phyloP scores from a whole-genome alignment of 1,140 invertebrate genomes.

The Rhagoletis zephyria region DNA sequence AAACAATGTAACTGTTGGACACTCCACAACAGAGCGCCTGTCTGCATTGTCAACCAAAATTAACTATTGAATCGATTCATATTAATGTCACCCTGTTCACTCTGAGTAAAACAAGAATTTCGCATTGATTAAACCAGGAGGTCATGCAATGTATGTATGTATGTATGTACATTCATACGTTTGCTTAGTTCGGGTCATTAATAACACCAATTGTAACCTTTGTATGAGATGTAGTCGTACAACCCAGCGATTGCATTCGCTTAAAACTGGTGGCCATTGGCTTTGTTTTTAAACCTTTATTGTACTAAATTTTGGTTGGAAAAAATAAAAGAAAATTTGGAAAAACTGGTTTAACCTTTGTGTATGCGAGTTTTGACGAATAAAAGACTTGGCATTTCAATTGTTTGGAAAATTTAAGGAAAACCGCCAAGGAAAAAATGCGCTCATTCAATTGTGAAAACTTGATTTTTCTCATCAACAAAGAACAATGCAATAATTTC shows the following conservation, averaged over 20 bases:
- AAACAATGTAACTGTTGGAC: not conserved
- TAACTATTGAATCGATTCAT: not conserved
- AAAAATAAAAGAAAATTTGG: not conserved
- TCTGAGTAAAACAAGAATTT: not conserved
- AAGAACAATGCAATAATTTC: constrained; percentile 43
- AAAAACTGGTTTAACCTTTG: constrained; percentile 36
- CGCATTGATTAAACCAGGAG: not conserved
- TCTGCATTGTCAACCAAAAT: not conserved
- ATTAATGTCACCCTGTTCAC: not conserved
- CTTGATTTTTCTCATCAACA: constrained; percentile 30
- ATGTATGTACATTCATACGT: not conserved
- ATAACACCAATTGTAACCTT: constrained; percentile 31
- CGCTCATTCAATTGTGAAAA: not conserved
- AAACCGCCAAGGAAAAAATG: constrained; percentile 11
- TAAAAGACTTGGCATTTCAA: constrained; percentile 14
- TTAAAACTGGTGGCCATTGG: not conserved
- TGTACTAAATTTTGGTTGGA: not conserved
- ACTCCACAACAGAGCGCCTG: not conserved
- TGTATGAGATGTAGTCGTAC: too few relatives aligned
- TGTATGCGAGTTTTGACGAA: constrained; percentile 11
- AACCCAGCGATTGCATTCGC: not conserved
- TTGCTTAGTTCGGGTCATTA: constrained; percentile 42
- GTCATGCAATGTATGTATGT: not conserved
- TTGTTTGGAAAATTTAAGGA: constrained; percentile 45
- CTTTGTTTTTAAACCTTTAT: not conserved